Base-by-base conservation (phyloP, 1,140 invertebrate species). In the Diachasma alloeum region DNA sequence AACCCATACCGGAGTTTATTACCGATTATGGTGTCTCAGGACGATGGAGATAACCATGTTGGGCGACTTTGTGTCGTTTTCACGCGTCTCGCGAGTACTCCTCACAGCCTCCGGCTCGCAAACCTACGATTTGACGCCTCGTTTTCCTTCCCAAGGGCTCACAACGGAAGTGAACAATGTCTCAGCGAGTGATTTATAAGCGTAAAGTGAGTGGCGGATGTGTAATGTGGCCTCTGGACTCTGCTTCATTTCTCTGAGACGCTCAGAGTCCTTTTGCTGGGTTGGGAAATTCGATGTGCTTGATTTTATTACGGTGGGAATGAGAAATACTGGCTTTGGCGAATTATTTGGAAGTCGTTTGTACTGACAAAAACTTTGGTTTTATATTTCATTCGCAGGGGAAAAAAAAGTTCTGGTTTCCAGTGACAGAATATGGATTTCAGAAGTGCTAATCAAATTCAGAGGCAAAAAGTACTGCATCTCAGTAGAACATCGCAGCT, bases 101-200 rank as follows among this genome's bases (percentile, higher is more conserved):
- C 10, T n/a, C n/a, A 15, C 48, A 53, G 48, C 48, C 48, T 53
- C 48, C 17, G 15, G 39, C 39, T 1, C 9, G 39, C 15, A 63
- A 63, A 63, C 59, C 59, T 63, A 63, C 59, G 59, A 63, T 63
- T 63, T 63, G 59, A 63, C 59, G 59, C 59, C 24, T 63, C 59
- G 59, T 63, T 63, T 31, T 63, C 48, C 59, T 63, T 63, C 59
- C 59, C 59, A 56, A 56, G 48, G 48, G 48, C 48, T 56, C 19
- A 66, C 22, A 68, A 68, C 36, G 66, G 36, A 68, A 68, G 36
- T 68, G 26, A 31, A 68, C 36, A 39, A 9, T 66, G 26, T 39
- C 10, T 37, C 36, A 17, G 6, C n/a, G 26, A 66, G 15, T 37
- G 31, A 68, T 68, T 68, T 68, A 68, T 68, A 37, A 68, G 66